Evolutionary conservation across 1,140 invertebrate species (phyloP), one percentile per base, ranked within the genome.

Genomic region (Drosophila setifemur): DNA sequence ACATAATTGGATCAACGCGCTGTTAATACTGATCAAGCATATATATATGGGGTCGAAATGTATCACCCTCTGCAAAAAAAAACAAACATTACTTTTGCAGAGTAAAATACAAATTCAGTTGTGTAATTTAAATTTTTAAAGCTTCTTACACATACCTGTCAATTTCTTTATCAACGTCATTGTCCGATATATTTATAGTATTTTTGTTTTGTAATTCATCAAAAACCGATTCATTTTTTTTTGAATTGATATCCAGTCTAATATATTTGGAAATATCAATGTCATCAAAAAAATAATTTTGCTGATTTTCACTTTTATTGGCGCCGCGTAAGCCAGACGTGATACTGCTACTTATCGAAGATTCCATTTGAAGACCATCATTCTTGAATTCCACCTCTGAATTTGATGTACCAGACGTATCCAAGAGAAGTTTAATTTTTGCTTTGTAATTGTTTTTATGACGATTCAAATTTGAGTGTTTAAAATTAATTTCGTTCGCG

Each of bases 121-220:
- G n/a, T n/a, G n/a, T 21, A 9, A 12, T 2, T 43, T 18, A 8
- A 19, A 8, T 21, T 6, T 39, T 11, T 12, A 7, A 50, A 48
- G 21, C 39, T 23, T 25, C 33, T n/a, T 57, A 3, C 33, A 60
- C 67, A 50, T n/a, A 86, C 85, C 85, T 77, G 19, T 88, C 69
- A 12, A 88, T 87, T 60, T 88, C 85, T 5, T 73, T 77, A 44
- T 88, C 83, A 8, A 75, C 85, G 18, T 77, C 60, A 37, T 70
- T 63, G 14, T 67, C 64, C 1, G 54, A 60, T 14, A 39, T 18
- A 16, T 53, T 48, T 35, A 29, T 60, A n/a, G 12, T 44, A 40
- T 49, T 40, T 4, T 50, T 29, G 16, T 52, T 60, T 6, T 58
- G 44, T n/a, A 39, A 7, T 3, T 54, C 50, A 5, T 31, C 18